Percentiles rank a stretch among this genome's conserved stretches.
These are phyloP conservation scores for Acholoe squamosa DNA, from an alignment of 2,888 invertebrate species.

Conservation along the genomic window DNA sequence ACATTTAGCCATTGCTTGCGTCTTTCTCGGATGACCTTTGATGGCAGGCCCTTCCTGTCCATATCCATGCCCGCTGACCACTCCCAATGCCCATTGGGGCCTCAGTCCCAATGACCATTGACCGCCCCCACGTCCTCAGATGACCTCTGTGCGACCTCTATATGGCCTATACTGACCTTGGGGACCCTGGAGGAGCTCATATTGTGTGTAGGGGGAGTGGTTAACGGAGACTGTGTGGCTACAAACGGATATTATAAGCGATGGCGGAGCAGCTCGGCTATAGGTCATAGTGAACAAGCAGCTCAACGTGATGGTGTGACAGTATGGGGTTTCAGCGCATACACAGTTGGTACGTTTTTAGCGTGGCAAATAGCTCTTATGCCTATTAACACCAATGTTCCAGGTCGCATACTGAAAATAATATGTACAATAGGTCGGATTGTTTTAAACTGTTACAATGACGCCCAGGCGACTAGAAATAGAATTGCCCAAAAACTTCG, in stretches of 20 bases:
- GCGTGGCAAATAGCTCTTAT: too few relatives aligned
- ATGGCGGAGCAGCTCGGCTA: not conserved
- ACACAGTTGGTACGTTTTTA: too few relatives aligned
- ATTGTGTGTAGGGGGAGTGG: not conserved
- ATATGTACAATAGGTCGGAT: too few relatives aligned
- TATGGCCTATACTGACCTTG: not conserved
- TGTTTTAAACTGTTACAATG: too few relatives aligned
- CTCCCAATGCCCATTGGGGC: constrained; percentile 21
- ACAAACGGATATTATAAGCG: constrained; percentile 12
- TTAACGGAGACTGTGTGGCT: not conserved
- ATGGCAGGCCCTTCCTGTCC: not conserved
- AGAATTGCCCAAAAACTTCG: too few relatives aligned
- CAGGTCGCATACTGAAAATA: too few relatives aligned
- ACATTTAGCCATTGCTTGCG: not conserved
- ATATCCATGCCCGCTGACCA: constrained; percentile 23
- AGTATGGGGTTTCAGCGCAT: too few relatives aligned
- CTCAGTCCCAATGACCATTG: constrained; percentile 9
- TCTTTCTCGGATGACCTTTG: constrained; percentile 16
- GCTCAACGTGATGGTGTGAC: not conserved
- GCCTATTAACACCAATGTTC: too few relatives aligned
- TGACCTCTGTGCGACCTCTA: constrained; percentile 1
- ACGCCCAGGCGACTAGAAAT: too few relatives aligned
- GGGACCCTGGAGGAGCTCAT: constrained; percentile 31
- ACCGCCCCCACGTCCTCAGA: not conserved
- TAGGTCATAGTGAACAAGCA: not conserved